Base-by-base conservation (phyloP, 2,113 vertebrate genomes). In the Chiloscyllium plagiosum region DNA sequence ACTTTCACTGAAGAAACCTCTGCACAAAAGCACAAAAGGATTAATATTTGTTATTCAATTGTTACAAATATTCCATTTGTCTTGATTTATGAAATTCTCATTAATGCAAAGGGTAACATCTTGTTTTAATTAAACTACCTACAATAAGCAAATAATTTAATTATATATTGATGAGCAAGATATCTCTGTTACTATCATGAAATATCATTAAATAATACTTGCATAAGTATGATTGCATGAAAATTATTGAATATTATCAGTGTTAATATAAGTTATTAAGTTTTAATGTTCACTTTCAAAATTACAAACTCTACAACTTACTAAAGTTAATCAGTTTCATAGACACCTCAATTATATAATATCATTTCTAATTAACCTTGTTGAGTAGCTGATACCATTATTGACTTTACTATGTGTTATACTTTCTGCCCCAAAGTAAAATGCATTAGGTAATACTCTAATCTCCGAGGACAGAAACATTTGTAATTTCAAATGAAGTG, bases 11-110 rank as follows among this genome's bases (percentile, higher is more conserved):
- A 61, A 90, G 56, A 29, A 4, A 56, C 50, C 50, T 56, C 52
- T 61, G 52, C 3, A 50, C 24, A 33, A 89, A 52, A 33, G 52
- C 10, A 8, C 61, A 26, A 87, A 86, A 89, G 29, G 26, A 56
- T 13, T 61, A 90, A 90, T 90, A 90, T n/a, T 90, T 90, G 87
- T 13, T 61, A 90, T 90, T 90, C 26, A 65, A 12, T 65, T 90
- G n/a, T 90, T 90, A 26, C 52, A 90, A 90, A 90, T 24, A 90
- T 33, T 61, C 3, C 29, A 61, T 90, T n/a, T 52, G 61, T n/a
- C 52, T 90, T 90, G 52, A 56, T 33, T 61, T 90, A 90, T 61
- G 52, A 90, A 33, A 33, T 19, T 90, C 33, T 33, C 29, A 61
- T 33, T 33, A 61, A 90, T 90, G 26, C 33, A 56, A 90, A 33